phyloP scores from a whole-genome alignment of 2,797 vertebrate genomes.

The Ciconia nigra region DNA sequence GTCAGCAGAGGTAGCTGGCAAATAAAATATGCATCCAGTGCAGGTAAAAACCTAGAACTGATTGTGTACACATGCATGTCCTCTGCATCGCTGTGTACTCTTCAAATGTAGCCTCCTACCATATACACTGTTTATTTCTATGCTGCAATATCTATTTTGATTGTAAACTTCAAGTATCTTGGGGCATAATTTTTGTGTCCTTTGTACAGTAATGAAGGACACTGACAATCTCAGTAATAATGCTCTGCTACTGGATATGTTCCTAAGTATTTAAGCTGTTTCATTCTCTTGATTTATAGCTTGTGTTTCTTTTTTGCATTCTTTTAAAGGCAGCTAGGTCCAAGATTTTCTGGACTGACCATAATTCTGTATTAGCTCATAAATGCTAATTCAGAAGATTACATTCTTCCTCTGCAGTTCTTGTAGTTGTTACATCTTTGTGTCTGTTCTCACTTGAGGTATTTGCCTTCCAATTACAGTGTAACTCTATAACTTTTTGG shows the following conservation, averaged over 20 bases:
- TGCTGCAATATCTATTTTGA: not conserved
- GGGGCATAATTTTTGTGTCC: not conserved
- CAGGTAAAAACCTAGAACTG: not conserved
- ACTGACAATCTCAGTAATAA: not conserved
- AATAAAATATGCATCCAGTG: not conserved
- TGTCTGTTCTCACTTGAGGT: slow-evolving; percentile 24
- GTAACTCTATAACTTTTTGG: not conserved
- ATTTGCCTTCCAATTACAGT: slow-evolving; percentile 18
- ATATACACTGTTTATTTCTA: not conserved
- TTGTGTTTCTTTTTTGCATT: not conserved
- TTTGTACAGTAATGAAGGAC: not conserved
- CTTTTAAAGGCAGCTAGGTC: not conserved
- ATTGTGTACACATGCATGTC: not conserved
- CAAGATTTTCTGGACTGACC: not conserved
- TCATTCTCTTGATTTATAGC: slow-evolving; percentile 8
- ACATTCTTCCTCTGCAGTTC: not conserved
- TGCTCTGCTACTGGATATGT: not conserved
- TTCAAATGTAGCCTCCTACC: not conserved
- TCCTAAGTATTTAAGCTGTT: not conserved
- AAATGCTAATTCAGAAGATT: not conserved
- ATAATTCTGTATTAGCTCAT: not conserved
- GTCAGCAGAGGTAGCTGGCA: not conserved
- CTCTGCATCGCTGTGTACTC: not conserved
- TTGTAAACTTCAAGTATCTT: not conserved
- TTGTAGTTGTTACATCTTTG: not conserved